phyloP scores from a whole-genome alignment of 2,113 vertebrate genomes.

The Leptodactylus fuscus region DNA sequence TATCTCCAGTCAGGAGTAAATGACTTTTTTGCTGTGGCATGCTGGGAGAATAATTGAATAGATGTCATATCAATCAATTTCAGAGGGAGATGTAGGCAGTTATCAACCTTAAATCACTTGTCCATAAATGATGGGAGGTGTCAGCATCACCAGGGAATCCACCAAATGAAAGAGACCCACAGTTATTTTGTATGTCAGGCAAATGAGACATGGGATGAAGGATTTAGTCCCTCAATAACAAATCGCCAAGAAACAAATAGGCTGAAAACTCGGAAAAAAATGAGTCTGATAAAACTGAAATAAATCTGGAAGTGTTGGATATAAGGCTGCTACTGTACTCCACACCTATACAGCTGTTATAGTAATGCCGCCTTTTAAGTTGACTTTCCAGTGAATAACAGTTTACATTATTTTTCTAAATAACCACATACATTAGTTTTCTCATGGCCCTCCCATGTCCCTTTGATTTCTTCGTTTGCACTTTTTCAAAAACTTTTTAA shows the following conservation, averaged over 20 bases:
- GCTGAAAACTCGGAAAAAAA: not conserved
- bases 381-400: not conserved
- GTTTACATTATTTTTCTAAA: too few relatives aligned
- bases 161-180: conserved; percentile 8
- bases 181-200: conserved; percentile 15
- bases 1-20: conserved; percentile 58
- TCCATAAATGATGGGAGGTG: conserved; percentile 44
- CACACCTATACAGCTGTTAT: not conserved
- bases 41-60: conserved; percentile 56
- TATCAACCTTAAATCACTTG: conserved; percentile 55
- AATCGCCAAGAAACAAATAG: conserved; percentile 35
- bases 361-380: not conserved
- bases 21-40: conserved; percentile 55
- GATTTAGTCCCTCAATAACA: conserved; percentile 26
- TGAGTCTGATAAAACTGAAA: not conserved
- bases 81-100: conserved; percentile 44
- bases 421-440: too few relatives aligned
- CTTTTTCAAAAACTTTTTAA: too few relatives aligned
- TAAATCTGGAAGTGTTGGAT: not conserved
- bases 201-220: conserved; percentile 39
- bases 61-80: conserved; percentile 58
- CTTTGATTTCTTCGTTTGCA: too few relatives aligned
- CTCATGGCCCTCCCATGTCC: too few relatives aligned
- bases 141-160: conserved; percentile 22
- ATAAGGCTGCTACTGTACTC: too few relatives aligned